Evolutionary conservation across 2,797 vertebrate genomes (phyloP).

Genomic region (Loriculus beryllinus): DNA sequence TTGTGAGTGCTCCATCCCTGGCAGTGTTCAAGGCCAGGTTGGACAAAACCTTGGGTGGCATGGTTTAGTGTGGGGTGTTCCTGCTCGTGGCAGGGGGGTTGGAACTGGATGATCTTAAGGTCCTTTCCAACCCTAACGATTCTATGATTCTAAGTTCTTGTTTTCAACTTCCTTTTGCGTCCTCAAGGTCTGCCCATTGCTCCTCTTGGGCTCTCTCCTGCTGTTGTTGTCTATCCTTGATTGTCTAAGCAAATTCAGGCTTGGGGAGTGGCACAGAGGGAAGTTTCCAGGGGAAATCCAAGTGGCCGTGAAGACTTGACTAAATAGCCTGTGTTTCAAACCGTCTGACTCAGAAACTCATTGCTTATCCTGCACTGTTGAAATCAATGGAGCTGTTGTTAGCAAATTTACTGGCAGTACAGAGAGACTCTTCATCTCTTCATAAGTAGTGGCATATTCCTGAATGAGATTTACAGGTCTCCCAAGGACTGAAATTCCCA

Average conservation of each 20-base stretch:
- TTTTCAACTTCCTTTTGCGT: background rate
- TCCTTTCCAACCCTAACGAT: no score
- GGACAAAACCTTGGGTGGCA: no score
- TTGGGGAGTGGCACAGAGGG: background rate
- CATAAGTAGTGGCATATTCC: background rate
- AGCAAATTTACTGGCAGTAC: background rate
- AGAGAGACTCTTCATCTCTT: background rate
- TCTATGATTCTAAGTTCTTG: no score
- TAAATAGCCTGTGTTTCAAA: background rate
- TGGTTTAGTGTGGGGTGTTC: no score
- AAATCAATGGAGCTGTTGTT: background rate
- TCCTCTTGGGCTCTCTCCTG: background rate
- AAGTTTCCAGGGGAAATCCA: constrained; percentile 46
- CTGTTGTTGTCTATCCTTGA: background rate
- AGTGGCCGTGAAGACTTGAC: background rate
- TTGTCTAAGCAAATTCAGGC: background rate
- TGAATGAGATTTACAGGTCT: background rate
- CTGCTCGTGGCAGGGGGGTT: no score
- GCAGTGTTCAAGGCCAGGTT: no score
- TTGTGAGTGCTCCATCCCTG: no score
- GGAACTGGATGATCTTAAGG: no score
- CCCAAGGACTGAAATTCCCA: background rate
- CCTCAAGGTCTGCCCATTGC: background rate
- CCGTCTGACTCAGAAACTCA: background rate
- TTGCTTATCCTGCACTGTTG: background rate